These are phyloP conservation scores for Poeciliopsis paucimaculata DNA, from an alignment of 2,797 vertebrate species.

Conservation along the genomic window DNA sequence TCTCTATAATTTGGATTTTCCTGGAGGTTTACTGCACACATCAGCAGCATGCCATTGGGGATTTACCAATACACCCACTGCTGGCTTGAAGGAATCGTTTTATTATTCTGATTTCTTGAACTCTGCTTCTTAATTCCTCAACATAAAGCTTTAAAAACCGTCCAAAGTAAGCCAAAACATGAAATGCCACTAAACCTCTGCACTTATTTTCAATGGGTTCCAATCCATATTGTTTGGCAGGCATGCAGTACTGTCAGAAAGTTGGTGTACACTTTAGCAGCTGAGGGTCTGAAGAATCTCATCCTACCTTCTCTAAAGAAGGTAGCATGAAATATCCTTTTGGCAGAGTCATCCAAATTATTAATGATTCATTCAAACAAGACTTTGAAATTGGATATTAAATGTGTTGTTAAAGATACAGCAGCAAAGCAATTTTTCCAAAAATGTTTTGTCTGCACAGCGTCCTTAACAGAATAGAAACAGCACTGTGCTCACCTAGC, in stretches of 20 bases:
- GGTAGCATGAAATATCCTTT: constrained; percentile 50
- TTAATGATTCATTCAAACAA: constrained; percentile 29
- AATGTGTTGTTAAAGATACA: no score
- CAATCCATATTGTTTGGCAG: constrained; percentile 14
- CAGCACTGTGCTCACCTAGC: neutral
- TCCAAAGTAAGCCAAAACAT: constrained; percentile 13
- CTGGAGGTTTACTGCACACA: constrained; percentile 29
- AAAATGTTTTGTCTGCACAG: neutral
- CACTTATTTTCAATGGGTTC: neutral
- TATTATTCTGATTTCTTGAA: constrained; percentile 7
- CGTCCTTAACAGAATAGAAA: neutral
- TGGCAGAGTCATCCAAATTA: constrained; percentile 24
- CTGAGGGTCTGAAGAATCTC: neutral
- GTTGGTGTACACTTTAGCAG: constrained; percentile 17
- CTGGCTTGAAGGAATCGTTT: constrained; percentile 36
- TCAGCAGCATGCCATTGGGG: constrained; percentile 53
- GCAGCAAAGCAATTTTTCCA: no score
- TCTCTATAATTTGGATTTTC: constrained; percentile 25
- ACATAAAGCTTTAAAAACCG: constrained; percentile 8
- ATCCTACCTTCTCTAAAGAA: constrained; percentile 5
- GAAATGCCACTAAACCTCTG: neutral
- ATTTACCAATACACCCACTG: constrained; percentile 37
- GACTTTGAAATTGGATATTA: neutral
- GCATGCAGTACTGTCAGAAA: constrained; percentile 24
- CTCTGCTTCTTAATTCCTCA: constrained; percentile 22